Base-by-base conservation (phyloP, 2,888 invertebrate species). In the Idaea dimidiata region DNA sequence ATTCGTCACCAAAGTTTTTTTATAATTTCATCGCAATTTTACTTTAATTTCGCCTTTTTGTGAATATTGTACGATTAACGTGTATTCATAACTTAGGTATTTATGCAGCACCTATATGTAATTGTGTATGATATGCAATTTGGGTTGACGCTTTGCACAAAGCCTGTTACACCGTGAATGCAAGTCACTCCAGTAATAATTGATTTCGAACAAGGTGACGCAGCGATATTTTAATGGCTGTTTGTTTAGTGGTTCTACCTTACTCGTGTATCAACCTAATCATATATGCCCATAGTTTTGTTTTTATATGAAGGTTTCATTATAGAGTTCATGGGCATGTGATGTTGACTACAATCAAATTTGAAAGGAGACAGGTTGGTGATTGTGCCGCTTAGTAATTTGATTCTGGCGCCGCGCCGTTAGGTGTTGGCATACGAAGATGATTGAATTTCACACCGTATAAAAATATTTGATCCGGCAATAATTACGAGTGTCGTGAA, bases 161-260 rank as follows among this genome's bases (percentile, higher is more conserved):
- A 81, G 83, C 88, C 90, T 86, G 62, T 61, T 64, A 63, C 60
- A 62, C 62, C 57, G 61, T 63, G 61, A 59, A 75, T 88, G 91
- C 91, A 91, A 92, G 91, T 92, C 91, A 92, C 82, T 85, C 83
- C 79, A 79, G 87, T 90, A 89, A 91, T 91, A 92, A 91, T 91
- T 91, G 91, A 92, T 91, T 92, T 91, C 89, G 78, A 89, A 89
- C 89, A 87, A 83, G 82, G 78, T 92, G 91, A 92, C 88, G 79
- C 77, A 79, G 90, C 91, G 74, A 75, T 91, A 90, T 91, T 91
- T 82, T 89, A 89, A 91, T 91, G 81, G 87, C 84, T 91, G 91
- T 92, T 92, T 92, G 91, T 91, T 92, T 92, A 91, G 90, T 86
- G 88, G 89, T 83, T 91, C 91, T 91, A 90, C 91, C 91, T 91